These are phyloP conservation scores for Todiramphus saurophagus DNA, from an alignment of 2,113 vertebrate species.

Conservation along the genomic window DNA sequence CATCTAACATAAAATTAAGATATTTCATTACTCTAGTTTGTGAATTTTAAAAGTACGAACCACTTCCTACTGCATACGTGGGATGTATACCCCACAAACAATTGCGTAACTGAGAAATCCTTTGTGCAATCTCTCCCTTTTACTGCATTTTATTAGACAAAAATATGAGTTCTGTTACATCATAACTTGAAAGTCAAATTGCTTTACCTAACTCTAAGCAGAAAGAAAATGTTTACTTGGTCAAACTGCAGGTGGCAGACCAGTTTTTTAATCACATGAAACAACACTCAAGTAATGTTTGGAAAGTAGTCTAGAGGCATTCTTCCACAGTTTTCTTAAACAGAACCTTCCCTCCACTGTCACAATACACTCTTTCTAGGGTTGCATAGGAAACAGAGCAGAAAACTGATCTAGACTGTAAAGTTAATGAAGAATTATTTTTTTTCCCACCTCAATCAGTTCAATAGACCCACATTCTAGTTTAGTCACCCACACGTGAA, in stretches of 20 bases:
- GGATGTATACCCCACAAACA: neutral
- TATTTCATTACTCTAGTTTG: neutral
- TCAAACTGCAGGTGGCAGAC: neutral
- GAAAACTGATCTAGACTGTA: neutral
- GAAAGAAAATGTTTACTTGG: neutral
- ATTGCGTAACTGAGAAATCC: fast-evolving
- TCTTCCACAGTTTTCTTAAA: neutral
- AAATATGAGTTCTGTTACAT: neutral
- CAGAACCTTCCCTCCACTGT: neutral
- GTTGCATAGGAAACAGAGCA: neutral
- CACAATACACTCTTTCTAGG: neutral
- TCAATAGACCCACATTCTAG: neutral
- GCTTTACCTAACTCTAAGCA: neutral
- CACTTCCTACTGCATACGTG: neutral
- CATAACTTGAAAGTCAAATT: neutral
- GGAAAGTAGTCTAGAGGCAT: neutral
- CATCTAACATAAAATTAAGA: neutral
- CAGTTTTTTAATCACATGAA: neutral
- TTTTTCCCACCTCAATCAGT: neutral
- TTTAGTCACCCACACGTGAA: neutral
- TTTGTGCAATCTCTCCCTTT: neutral
- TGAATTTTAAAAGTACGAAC: neutral
- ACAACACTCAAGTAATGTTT: neutral
- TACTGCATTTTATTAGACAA: neutral
- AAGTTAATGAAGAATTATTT: neutral